phyloP scores from a whole-genome alignment of 2,797 vertebrate species.

The Glossophaga mutica region DNA sequence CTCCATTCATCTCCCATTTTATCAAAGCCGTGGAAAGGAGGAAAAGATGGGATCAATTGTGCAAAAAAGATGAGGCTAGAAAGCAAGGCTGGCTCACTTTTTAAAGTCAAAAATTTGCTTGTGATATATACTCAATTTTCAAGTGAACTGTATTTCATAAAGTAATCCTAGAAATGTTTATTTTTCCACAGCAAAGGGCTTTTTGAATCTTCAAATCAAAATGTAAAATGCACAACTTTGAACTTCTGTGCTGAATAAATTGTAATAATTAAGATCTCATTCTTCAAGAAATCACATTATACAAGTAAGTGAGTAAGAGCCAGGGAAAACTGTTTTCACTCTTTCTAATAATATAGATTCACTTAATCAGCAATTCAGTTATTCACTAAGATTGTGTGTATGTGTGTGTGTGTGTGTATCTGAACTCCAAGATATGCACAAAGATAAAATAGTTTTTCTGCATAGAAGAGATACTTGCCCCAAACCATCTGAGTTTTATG shows the following conservation, averaged over 20 bases:
- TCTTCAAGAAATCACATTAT: constrained; percentile 38
- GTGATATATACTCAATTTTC: constrained; percentile 46
- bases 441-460: background rate
- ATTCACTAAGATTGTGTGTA: background rate
- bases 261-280: constrained; percentile 67
- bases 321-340: constrained; percentile 42
- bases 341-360: constrained; percentile 44
- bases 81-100: constrained; percentile 51
- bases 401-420: background rate
- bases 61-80: constrained; percentile 49
- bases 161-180: constrained; percentile 66
- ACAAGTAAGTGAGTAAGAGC: background rate
- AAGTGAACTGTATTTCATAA: constrained; percentile 70
- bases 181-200: constrained; percentile 5
- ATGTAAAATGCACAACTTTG: constrained; percentile 44
- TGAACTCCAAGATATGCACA: background rate
- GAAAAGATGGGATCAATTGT: constrained; percentile 58
- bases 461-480: background rate
- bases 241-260: constrained; percentile 35
- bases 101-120: constrained; percentile 65
- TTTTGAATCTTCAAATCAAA: constrained; percentile 70
- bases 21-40: constrained; percentile 64
- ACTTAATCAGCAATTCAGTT: background rate
- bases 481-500: background rate
- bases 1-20: constrained; percentile 71